A percentile compares a stretch with the other conserved stretches of the same genome.
Evolutionary conservation across 2,888 invertebrate species (phyloP).

Genomic region (Eupithecia insigniata): DNA sequence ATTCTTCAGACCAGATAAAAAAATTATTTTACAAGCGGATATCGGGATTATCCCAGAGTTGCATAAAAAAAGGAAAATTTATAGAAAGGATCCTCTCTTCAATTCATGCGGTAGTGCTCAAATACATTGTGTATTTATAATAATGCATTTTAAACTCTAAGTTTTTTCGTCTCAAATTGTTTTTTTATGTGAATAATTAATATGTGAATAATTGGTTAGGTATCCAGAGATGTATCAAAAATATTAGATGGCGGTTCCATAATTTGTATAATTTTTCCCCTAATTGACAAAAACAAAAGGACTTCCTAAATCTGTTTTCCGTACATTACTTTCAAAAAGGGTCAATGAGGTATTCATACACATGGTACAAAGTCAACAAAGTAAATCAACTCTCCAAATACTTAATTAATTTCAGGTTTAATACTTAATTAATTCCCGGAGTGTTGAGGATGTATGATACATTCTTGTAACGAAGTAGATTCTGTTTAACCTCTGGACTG

Average conservation of each 20-base stretch:
- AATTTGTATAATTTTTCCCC: neutral
- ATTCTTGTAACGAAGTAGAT: slow-evolving; percentile 27
- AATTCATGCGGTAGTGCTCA: neutral
- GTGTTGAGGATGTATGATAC: slow-evolving; percentile 20
- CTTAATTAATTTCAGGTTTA: slow-evolving; percentile 5
- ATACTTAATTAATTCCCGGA: slow-evolving; percentile 23
- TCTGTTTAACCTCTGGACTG: slow-evolving; percentile 26
- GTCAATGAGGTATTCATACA: neutral
- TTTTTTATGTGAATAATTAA: no score
- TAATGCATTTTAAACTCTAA: no score
- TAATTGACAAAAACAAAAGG: neutral
- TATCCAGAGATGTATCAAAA: neutral
- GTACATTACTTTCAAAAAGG: neutral
- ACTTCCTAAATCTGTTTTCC: neutral
- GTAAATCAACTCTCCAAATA: slow-evolving; percentile 5
- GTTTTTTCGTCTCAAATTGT: no score
- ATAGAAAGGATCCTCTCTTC: neutral
- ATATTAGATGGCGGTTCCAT: neutral
- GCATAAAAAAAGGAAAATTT: neutral
- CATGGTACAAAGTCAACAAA: neutral
- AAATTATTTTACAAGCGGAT: no score
- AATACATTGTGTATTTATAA: neutral
- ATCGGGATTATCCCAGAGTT: no score
- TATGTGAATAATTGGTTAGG: no score
- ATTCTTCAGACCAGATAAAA: no score